These are phyloP conservation scores for Arge pagana DNA, from an alignment of 2,888 invertebrate species.

Conservation along the genomic window DNA sequence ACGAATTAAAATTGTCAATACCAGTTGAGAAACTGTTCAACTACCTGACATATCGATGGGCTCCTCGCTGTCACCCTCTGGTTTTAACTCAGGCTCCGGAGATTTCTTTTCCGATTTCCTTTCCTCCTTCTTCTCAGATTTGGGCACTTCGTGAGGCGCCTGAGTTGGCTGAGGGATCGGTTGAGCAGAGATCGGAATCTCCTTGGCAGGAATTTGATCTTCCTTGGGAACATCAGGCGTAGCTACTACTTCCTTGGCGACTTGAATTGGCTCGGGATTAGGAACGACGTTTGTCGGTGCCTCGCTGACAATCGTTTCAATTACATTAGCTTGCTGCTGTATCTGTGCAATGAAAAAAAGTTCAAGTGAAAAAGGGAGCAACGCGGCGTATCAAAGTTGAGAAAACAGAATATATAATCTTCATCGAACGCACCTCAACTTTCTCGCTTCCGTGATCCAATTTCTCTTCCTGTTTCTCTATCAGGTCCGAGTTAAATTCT, in stretches of 20 bases:
- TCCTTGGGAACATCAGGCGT: background rate
- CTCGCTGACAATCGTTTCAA: background rate
- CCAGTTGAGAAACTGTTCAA: slow-evolving; percentile 21
- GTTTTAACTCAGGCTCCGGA: slow-evolving; percentile 44
- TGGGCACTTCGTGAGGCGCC: slow-evolving; percentile 28
- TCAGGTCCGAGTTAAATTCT: slow-evolving; percentile 27
- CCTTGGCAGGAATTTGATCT: background rate
- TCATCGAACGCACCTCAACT: slow-evolving; percentile 35
- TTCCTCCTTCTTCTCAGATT: slow-evolving; percentile 45
- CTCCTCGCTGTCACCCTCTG: slow-evolving; percentile 54
- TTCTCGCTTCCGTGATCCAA: slow-evolving; percentile 53
- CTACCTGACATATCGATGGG: slow-evolving; percentile 67
- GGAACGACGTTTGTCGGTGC: background rate
- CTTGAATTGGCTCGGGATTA: background rate
- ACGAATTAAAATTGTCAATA: background rate
- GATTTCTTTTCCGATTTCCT: slow-evolving; percentile 48
- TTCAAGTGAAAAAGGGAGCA: background rate
- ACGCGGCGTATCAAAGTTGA: too few relatives aligned
- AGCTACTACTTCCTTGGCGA: background rate
- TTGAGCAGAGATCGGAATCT: background rate
- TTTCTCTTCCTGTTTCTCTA: slow-evolving; percentile 42
- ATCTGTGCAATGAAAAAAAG: background rate
- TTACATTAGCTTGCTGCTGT: background rate
- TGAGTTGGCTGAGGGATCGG: slow-evolving; percentile 25
- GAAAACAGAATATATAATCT: too few relatives aligned